Base-by-base conservation (phyloP, 1,140 invertebrate genomes). In the Aphidius ervi region DNA sequence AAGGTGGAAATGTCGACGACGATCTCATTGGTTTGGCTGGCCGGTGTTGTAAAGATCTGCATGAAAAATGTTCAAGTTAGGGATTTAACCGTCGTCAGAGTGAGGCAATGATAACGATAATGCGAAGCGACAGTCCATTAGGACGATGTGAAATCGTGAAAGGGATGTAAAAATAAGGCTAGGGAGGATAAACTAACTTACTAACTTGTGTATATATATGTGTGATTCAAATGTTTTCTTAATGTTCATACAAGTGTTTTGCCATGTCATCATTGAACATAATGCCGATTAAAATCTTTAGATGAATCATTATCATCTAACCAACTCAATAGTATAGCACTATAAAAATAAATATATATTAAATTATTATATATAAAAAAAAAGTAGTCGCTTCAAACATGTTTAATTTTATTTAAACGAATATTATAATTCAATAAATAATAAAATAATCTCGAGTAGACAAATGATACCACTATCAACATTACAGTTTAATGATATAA, bases 71-170 rank as follows among this genome's bases (percentile, higher is more conserved):
- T 66, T 62, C 68, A 63, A 69, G 61, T 48, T 61, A 59, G 68
- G 68, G 71, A 70, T 73, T 73, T 69, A 67, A 70, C 64, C 64
- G 67, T 73, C 71, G 71, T 73, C 69, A 70, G 65, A 70, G 61
- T 46, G 57, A 64, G 59, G 64, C 66, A 67, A 68, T 68, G 71
- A 70, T 73, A 70, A 73, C 71, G 71, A 73, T 73, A 70, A 72
- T 69, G 68, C 69, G 67, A 67, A 46, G 64, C 69, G 70, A 72
- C 70, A 72, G 69, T 72, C 70, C 70, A 72, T 72, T 72, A 72
- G 69, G 52, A 54, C 42, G 50, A 52, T 39, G 10, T 8, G 42
- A 43, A 10, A 43, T 8, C 7, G 9, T 8, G 42, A 54, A 40
- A 10, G 52, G 52, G 52, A n/a, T 39, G 40, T 31, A 31, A 31